Conservation (phyloP, 2,888 invertebrate genomes). For the Orthosia incerta region DNA sequence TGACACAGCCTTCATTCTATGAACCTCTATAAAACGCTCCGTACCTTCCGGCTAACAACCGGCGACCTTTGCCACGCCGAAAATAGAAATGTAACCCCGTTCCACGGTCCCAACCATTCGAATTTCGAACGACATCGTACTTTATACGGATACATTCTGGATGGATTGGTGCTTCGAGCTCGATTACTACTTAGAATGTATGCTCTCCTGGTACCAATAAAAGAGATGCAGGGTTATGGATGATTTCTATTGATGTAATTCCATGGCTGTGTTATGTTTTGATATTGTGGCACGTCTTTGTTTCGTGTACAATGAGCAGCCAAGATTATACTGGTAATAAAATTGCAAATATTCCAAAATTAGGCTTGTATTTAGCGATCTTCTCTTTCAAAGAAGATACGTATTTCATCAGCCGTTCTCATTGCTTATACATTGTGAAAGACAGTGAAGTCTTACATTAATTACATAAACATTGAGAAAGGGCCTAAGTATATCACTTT, state of each 20-base stretch:
- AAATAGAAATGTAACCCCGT: conserved; percentile 59
- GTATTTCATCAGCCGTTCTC: not conserved
- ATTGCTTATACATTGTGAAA: too few relatives aligned
- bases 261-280: conserved; percentile 3
- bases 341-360: not conserved
- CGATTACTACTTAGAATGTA: conserved; percentile 45
- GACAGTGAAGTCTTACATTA: too few relatives aligned
- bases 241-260: conserved; percentile 17
- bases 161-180: conserved; percentile 47
- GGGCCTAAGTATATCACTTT: too few relatives aligned
- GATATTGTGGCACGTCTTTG: not conserved
- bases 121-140: conserved; percentile 47
- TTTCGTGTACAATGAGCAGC: not conserved
- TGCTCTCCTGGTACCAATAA: conserved; percentile 49
- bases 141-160: conserved; percentile 40
- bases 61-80: conserved; percentile 54
- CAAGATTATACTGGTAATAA: conserved; percentile 8
- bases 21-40: conserved; percentile 47
- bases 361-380: too few relatives aligned
- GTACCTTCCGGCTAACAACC: conserved; percentile 34
- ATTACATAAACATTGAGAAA: too few relatives aligned
- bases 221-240: conserved; percentile 2
- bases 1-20: conserved; percentile 30
- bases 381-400: too few relatives aligned
- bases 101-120: conserved; percentile 45